These are phyloP conservation scores for Lampropteryx suffumata DNA, from an alignment of 2,888 invertebrate species.

Conservation along the genomic window DNA sequence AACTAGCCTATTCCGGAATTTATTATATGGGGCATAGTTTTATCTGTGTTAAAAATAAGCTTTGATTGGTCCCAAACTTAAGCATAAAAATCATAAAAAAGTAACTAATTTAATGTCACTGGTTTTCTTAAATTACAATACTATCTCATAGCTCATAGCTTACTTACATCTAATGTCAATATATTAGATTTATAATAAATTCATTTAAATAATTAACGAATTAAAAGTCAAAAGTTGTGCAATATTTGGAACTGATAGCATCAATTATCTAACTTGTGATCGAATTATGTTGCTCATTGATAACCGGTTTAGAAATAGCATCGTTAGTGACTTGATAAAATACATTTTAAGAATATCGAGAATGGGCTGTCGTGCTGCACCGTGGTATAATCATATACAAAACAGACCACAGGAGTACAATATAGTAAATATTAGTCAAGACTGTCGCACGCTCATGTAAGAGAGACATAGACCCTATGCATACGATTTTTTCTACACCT, in stretches of 20 bases:
- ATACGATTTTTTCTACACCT: too few relatives aligned
- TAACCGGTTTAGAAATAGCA: constrained; percentile 21
- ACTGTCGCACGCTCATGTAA: too few relatives aligned
- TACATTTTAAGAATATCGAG: too few relatives aligned
- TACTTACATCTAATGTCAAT: constrained; percentile 26
- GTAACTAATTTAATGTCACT: constrained; percentile 11
- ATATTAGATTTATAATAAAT: constrained; percentile 27
- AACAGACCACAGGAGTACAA: too few relatives aligned
- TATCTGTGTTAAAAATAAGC: too few relatives aligned
- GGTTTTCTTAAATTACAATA: constrained; percentile 21
- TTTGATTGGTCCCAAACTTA: constrained; percentile 6
- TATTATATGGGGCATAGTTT: too few relatives aligned
- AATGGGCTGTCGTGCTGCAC: too few relatives aligned
- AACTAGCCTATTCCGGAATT: too few relatives aligned
- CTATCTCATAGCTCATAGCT: constrained; percentile 27
- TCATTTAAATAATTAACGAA: constrained; percentile 37
- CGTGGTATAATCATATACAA: too few relatives aligned
- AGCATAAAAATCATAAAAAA: neutral
- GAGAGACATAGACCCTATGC: too few relatives aligned
- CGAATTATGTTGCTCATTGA: neutral
- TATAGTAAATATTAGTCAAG: too few relatives aligned
- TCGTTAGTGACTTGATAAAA: neutral
- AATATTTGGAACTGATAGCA: constrained; percentile 1
- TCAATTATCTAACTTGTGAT: constrained; percentile 2
- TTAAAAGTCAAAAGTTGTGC: constrained; percentile 19